Evolutionary conservation across 2,888 invertebrate species (phyloP), one percentile per base, ranked within the genome.

Genomic region (Alcis repandata): DNA sequence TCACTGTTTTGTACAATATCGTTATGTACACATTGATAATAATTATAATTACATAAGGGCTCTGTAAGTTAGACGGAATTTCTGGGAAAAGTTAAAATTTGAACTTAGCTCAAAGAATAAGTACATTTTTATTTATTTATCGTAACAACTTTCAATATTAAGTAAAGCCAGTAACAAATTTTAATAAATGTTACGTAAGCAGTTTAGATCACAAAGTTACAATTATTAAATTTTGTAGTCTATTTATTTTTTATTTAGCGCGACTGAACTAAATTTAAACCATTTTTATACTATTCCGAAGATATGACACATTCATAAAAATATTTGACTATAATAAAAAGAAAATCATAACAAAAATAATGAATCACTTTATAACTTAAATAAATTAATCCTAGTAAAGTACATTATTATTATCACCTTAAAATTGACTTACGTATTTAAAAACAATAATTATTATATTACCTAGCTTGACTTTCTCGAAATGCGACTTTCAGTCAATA

Each of bases 311-410:
- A 38, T 45, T 33, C 51, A 59, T 10, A 45, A 33, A n/a, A 53
- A 27, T 3, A 57, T n/a, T 13, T 48, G 53, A 63, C 58, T 46
- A 19, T 22, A 40, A 32, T 41, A 38, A 45, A 45, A 63, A 52
- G 15, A 45, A 53, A 64, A 67, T 63, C 48, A 61, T 66, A 69
- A 68, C 65, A 68, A 69, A 63, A 61, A 75, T 71, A 76, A 49
- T 49, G 58, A 56, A 52, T 63, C 52, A 58, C 59, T 63, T 69
- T 67, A 67, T 68, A 76, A 77, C 75, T 79, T 80, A 73, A 76
- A 76, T 71, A 78, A 79, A 74, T 80, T 79, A 75, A 71, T 77
- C 68, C 76, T 75, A 73, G 68, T 70, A 70, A 68, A 72, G 53
- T 69, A 70, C 70, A 66, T 63, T 59, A 68, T 68, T 66, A 67